Percentiles rank a stretch among this genome's conserved stretches.
phyloP scores from a whole-genome alignment of 2,113 vertebrate genomes.

The Cisticola juncidis region DNA sequence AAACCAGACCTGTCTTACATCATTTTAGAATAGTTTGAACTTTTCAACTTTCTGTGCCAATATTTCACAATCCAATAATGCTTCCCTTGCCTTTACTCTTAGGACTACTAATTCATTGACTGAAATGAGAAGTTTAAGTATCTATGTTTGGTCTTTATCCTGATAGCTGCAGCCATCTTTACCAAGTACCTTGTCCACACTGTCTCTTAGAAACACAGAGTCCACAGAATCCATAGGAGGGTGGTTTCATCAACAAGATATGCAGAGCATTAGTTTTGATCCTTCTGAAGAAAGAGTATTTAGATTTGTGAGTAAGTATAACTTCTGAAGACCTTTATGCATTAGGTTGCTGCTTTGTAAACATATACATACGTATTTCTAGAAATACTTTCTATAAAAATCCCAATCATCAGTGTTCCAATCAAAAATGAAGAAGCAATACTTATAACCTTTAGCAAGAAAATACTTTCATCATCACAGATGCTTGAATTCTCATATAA shows the following conservation, averaged over 20 bases:
- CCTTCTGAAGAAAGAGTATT: background rate
- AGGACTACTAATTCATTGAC: background rate
- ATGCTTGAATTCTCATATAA: background rate
- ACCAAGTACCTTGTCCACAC: background rate
- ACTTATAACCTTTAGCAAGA: background rate
- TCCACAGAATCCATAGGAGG: background rate
- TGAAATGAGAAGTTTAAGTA: background rate
- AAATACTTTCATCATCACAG: background rate
- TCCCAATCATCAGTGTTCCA: background rate
- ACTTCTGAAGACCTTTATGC: background rate
- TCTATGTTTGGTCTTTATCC: background rate
- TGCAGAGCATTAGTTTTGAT: background rate
- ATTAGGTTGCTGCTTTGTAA: background rate
- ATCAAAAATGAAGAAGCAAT: background rate
- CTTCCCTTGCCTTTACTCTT: background rate
- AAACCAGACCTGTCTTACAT: background rate
- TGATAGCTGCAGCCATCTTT: background rate
- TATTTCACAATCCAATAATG: background rate
- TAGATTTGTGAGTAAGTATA: background rate
- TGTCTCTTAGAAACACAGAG: background rate
- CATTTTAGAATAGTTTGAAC: background rate
- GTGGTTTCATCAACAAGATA: background rate
- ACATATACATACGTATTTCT: background rate
- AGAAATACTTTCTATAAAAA: background rate
- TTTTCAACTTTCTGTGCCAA: background rate